Base-by-base conservation (phyloP, 2,797 vertebrate species). In the Pseudomugil gertrudae region DNA sequence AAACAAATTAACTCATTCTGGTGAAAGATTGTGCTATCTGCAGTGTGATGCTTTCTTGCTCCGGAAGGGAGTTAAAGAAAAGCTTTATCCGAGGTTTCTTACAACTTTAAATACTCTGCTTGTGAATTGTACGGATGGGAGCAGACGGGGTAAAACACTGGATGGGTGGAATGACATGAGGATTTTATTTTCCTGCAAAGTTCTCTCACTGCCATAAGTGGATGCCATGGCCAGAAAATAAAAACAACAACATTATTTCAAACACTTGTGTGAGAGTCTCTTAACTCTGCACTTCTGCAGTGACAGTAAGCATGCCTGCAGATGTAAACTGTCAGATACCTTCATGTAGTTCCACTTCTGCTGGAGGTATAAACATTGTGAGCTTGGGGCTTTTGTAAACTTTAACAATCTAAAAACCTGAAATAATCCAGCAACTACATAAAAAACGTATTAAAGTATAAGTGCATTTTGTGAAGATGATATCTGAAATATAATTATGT, bases 41-140 rank as follows among this genome's bases (percentile, higher is more conserved):
- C 62, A 69, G 56, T 69, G 68, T 36, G 27, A 57, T 48, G 35
- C 63, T 69, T 47, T 57, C 29, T 29, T 53, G 6, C 8, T 54
- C 68, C 72, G 57, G 72, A 84, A 78, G 57, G 63, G 32, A 66
- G 66, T 53, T 9, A 24, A 68, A 43, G 35, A 58, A 73, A 63
- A 27, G 38, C 63, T 79, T 84, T 55, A 26, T 66, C 13, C 74
- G 59, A 72, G 61, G 21, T 63, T 67, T 69, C 30, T 43, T 26
- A 30, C 65, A 58, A 27, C 23, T 29, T 56, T 48, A 27, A 43
- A 32, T 17, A 52, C 47, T 53, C 48, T 45, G 65, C 45, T n/a
- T 66, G 43, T 40, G 24, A 61, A 59, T 53, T 69, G 63, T 57
- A 50, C 23, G 26, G 48, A 62, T 36, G 10, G 36, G 32, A 69